Percentiles rank a stretch among this genome's conserved stretches.
These are phyloP conservation scores for Calypte anna DNA, from an alignment of 2,113 vertebrate species.

Conservation along the genomic window DNA sequence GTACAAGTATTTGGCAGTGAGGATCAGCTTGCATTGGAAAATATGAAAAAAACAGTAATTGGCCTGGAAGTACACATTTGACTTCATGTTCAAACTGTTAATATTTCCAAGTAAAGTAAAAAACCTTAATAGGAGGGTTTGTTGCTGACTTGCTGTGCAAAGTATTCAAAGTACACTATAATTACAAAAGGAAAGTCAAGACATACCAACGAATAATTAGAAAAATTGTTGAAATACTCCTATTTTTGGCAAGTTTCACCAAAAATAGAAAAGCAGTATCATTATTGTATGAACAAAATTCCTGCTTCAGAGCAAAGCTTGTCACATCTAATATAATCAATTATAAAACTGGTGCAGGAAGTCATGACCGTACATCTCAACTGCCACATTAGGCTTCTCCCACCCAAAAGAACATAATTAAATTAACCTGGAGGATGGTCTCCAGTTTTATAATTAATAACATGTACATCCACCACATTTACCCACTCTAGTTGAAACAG, in stretches of 20 bases:
- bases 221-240: neutral
- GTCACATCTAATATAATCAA: slow-evolving; percentile 61
- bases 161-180: neutral
- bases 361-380: slow-evolving; percentile 57
- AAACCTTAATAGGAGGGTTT: neutral
- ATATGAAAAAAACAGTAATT: neutral
- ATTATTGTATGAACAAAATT: slow-evolving; percentile 6
- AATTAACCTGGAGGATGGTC: slow-evolving; percentile 55
- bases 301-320: slow-evolving; percentile 41
- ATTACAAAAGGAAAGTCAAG: neutral
- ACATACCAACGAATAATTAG: neutral
- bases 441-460: slow-evolving; percentile 70
- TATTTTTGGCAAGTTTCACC: slow-evolving; percentile 12
- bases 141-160: neutral
- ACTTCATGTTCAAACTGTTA: neutral
- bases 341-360: slow-evolving; percentile 39
- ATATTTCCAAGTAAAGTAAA: neutral
- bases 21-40: neutral
- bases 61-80: neutral
- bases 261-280: neutral
- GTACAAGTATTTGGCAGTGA: neutral
- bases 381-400: slow-evolving; percentile 40
- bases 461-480: neutral
- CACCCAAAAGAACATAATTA: slow-evolving; percentile 61
- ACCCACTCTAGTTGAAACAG: neutral